Conservation (phyloP, 1,140 invertebrate species). For the Brachionus plicatilis region DNA sequence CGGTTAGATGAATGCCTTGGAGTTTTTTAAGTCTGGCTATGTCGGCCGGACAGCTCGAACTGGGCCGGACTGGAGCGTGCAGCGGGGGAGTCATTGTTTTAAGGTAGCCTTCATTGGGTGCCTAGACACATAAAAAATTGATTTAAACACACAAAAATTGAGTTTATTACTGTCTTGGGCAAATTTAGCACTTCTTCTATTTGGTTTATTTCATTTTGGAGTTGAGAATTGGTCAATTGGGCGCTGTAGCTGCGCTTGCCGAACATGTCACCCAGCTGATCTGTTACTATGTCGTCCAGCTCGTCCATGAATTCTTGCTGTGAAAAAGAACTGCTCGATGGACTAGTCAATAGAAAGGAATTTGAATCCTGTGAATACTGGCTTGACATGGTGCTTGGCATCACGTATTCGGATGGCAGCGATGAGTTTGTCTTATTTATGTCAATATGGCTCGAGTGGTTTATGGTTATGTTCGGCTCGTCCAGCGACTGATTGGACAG, state of each 20-base stretch:
- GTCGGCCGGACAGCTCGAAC: slow-evolving; percentile 36
- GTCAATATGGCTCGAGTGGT: background rate
- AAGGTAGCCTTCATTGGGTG: background rate
- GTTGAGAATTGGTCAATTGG: slow-evolving; percentile 21
- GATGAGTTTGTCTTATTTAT: background rate
- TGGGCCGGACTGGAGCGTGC: background rate
- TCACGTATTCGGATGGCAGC: background rate
- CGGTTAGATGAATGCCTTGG: slow-evolving; percentile 11
- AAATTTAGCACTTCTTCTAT: slow-evolving; percentile 8
- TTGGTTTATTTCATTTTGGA: slow-evolving; percentile 19
- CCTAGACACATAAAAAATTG: background rate
- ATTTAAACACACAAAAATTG: background rate
- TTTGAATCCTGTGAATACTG: slow-evolving; percentile 6
- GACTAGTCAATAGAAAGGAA: background rate
- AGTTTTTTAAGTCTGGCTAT: slow-evolving; percentile 27
- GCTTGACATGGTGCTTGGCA: background rate
- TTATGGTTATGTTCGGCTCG: slow-evolving; percentile 39
- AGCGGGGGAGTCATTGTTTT: slow-evolving; percentile 6
- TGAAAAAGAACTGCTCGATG: slow-evolving; percentile 20
- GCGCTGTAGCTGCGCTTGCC: background rate
- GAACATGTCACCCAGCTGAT: background rate
- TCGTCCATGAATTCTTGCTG: slow-evolving; percentile 24
- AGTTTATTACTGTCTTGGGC: background rate
- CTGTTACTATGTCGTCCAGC: slow-evolving; percentile 3
- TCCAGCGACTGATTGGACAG: background rate